phyloP scores from a whole-genome alignment of 2,113 vertebrate genomes.

The Stegostoma tigrinum region DNA sequence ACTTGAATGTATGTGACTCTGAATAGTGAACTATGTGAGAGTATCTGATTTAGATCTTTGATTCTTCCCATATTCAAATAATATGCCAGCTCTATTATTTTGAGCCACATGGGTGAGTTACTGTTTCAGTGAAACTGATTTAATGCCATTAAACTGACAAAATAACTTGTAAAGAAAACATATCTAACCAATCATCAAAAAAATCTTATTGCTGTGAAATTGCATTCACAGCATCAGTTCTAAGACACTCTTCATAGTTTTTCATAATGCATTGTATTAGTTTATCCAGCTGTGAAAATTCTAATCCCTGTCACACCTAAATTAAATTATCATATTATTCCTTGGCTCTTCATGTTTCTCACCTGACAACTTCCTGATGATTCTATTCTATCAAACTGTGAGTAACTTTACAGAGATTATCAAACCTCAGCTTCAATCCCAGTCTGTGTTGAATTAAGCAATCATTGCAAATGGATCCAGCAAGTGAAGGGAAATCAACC shows the following conservation, averaged over 20 bases:
- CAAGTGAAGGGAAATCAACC: not conserved
- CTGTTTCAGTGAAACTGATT: not conserved
- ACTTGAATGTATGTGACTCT: not conserved
- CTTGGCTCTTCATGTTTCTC: not conserved
- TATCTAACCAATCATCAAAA: not conserved
- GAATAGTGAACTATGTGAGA: not conserved
- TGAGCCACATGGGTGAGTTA: not conserved
- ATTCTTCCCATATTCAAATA: not conserved
- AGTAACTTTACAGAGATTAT: not conserved
- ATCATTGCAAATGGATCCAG: not conserved
- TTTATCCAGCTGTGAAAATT: not conserved
- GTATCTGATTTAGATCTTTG: not conserved
- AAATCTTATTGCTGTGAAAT: not conserved
- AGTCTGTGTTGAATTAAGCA: not conserved
- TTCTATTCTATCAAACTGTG: not conserved
- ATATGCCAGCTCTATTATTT: not conserved
- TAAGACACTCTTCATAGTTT: not conserved
- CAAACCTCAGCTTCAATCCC: not conserved
- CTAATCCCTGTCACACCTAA: not conserved
- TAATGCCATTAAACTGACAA: not conserved
- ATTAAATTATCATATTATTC: not conserved
- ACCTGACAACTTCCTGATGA: not conserved
- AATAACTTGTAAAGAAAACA: not conserved
- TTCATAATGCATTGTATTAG: not conserved
- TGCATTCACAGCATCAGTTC: not conserved